Percentiles rank a stretch among this genome's conserved stretches.
Conservation (phyloP, 2,113 vertebrate genomes). For the Xenopus borealis region DNA sequence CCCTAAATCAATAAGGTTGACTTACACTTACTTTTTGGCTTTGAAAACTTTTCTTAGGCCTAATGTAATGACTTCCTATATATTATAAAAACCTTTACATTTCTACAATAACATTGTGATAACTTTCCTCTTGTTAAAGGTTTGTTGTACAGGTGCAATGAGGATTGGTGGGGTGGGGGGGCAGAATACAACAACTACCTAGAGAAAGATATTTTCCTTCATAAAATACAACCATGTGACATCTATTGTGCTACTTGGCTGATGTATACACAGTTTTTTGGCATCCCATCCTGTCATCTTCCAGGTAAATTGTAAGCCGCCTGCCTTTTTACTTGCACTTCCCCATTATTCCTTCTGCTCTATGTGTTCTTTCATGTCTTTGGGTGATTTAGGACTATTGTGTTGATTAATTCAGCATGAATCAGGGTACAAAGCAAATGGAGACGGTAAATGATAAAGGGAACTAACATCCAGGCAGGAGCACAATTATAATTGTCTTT, state of each 20-base stretch:
- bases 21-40: too few species aligned
- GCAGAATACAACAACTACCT: too few species aligned
- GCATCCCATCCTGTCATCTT: conserved; percentile 14
- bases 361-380: conserved; percentile 19
- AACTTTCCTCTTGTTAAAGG: too few species aligned
- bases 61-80: too few species aligned
- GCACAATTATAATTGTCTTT: neutral
- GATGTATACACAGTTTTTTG: conserved; percentile 14
- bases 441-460: neutral
- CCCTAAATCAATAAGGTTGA: too few species aligned
- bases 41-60: too few species aligned
- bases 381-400: conserved; percentile 24
- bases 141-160: too few species aligned
- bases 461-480: neutral
- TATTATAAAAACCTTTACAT: too few species aligned
- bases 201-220: neutral
- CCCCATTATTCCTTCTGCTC: conserved; percentile 21
- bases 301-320: conserved; percentile 22
- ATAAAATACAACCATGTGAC: conserved; percentile 35
- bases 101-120: too few species aligned
- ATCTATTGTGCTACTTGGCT: conserved; percentile 20
- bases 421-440: neutral
- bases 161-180: too few species aligned
- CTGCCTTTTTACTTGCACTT: conserved; percentile 22
- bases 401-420: neutral